Conservation (phyloP, 2,113 vertebrate species). For the Equus quagga region DNA sequence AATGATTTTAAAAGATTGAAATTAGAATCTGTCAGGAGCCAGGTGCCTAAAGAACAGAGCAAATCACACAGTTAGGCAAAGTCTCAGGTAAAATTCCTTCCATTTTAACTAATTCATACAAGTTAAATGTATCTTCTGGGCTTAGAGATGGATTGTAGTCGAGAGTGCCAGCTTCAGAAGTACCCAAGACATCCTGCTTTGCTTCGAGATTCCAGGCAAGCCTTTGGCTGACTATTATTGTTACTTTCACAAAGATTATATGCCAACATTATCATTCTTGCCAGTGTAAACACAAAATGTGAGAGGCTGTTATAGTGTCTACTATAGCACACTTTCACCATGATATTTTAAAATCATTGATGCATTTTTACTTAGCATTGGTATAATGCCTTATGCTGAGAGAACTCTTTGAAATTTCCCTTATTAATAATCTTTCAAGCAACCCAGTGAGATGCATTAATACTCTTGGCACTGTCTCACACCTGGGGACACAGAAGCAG, state of each 20-base stretch:
- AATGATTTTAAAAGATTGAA: slow-evolving; percentile 77
- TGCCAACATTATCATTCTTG: slow-evolving; percentile 9
- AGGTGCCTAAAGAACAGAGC: slow-evolving; percentile 59
- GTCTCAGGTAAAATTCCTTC: slow-evolving; percentile 37
- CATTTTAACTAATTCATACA: slow-evolving; percentile 8
- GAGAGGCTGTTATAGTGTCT: neutral
- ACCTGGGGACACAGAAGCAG: neutral
- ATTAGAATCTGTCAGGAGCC: slow-evolving; percentile 70
- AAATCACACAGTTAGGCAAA: slow-evolving; percentile 59
- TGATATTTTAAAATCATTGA: neutral
- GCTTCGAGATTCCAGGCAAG: slow-evolving; percentile 5
- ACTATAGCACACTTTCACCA: neutral
- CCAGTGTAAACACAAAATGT: slow-evolving; percentile 48
- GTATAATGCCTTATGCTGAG: neutral
- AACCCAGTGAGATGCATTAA: neutral
- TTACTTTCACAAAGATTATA: neutral
- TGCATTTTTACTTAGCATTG: slow-evolving; percentile 33
- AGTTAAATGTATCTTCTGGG: neutral
- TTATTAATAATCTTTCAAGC: slow-evolving; percentile 27
- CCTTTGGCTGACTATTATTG: slow-evolving; percentile 37
- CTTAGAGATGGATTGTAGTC: neutral
- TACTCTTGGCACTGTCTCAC: neutral
- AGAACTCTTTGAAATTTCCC: neutral
- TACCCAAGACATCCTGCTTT: neutral
- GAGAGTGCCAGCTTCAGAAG: neutral